Evolutionary conservation across 2,113 vertebrate genomes (phyloP).

Genomic region (Serilophus lunatus): DNA sequence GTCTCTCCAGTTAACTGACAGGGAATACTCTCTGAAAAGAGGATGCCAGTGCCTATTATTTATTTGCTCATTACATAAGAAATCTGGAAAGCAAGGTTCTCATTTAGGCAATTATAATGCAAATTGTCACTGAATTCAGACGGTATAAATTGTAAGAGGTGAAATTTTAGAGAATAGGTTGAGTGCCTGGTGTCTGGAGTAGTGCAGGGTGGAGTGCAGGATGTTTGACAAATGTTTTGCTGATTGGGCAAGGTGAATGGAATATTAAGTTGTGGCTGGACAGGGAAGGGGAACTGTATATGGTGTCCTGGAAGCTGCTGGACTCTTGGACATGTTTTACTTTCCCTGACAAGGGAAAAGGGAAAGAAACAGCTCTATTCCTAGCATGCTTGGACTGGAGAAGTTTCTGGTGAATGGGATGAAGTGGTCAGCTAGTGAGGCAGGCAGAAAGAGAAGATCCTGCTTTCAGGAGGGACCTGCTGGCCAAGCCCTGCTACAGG

Average conservation of each 20-base stretch:
- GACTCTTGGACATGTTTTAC: not conserved
- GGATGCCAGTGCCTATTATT: not conserved
- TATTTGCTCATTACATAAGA: not conserved
- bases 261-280: not conserved
- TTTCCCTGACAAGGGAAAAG: not conserved
- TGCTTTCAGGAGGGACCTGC: not conserved
- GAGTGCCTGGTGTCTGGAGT: not conserved
- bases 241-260: not conserved
- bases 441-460: not conserved
- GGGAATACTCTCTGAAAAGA: not conserved
- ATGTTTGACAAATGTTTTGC: not conserved
- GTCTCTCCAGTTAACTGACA: not conserved
- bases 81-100: not conserved
- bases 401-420: not conserved
- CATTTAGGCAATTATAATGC: not conserved
- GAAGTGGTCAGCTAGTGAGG: not conserved
- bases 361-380: not conserved
- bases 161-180: not conserved
- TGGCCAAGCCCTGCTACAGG: not conserved
- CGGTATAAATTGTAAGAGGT: not conserved
- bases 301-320: not conserved
- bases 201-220: too few species aligned
- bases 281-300: not conserved
- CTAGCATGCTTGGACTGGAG: fast-evolving
- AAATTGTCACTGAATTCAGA: not conserved